Evolutionary conservation across 2,797 vertebrate genomes (phyloP), one percentile per base, ranked within the genome.

Genomic region (Fratercula arctica): DNA sequence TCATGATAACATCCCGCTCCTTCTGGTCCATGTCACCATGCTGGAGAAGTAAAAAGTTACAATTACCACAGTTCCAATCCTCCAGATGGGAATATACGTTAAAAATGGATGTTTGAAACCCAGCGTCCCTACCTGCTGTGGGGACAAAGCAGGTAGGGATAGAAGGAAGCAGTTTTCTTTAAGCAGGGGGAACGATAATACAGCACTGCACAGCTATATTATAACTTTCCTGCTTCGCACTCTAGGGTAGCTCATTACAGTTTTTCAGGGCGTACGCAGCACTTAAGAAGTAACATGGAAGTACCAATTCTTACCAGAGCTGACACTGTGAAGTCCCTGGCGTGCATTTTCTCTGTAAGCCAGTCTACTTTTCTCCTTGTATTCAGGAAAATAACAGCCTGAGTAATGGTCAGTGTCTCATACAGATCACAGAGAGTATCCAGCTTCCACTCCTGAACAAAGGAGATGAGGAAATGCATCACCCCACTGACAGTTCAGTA

Each of bases 1-100:
- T 98, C 99, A 99, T 99, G 96, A 99, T 99, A 92, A 99, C 99
- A 90, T 99, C 99, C 73, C 99, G 98, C 87, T 99, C 99, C 96
- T 99, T 99, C 98, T 99, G 99, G 96, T 99, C 99, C 99, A 99
- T 99, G 87, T 99, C 99, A 69, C 99, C 99, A 92, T 99, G 99
- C 99, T 99, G 97, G 5, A 57, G 15, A 92, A 16, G 60, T 16
- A 5, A 35, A 48, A 94, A 77, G 29, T 4, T 53, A 3, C 8
- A 14, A 7, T 94, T 78, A 96, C 39, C 63, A 60, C 8, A 67
- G 69, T 59, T 70, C 6, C 20, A 57, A 9, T 12, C 31, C 33
- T 28, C 13, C 14, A 46, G 17, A 68, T 3, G 2, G 4, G 2
- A 35, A 13, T 0, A 66, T 12, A 6, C 13, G 35, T 13, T 3